Percentiles rank a stretch among this genome's conserved stretches.
phyloP scores from a whole-genome alignment of 2,113 vertebrate species.

The Neoarius graeffei region DNA sequence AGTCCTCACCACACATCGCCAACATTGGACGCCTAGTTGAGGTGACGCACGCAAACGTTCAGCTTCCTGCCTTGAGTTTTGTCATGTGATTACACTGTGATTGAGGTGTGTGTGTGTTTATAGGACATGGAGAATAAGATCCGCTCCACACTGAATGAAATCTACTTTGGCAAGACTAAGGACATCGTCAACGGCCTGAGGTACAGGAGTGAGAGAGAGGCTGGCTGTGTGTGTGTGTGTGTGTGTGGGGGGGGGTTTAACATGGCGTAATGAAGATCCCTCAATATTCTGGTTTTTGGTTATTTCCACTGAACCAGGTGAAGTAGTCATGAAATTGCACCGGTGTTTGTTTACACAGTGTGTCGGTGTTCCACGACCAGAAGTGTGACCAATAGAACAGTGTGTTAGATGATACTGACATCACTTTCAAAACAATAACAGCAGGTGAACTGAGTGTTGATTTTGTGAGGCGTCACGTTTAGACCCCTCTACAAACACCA shows the following conservation, averaged over 20 bases:
- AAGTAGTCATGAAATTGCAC: no score
- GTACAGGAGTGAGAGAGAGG: constrained; percentile 66
- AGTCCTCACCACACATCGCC: constrained; percentile 95
- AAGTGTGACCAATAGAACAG: no score
- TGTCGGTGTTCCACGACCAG: no score
- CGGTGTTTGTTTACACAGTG: no score
- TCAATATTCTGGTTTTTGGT: no score
- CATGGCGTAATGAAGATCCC: no score
- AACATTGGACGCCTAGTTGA: constrained; percentile 97
- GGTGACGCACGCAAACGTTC: constrained; percentile 70
- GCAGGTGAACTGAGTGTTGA: no score
- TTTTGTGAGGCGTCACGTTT: no score
- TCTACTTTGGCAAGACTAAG: constrained; percentile 99
- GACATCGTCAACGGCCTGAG: constrained; percentile 98
- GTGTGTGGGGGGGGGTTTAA: background rate
- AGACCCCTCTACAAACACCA: no score
- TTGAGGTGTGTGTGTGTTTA: constrained; percentile 5
- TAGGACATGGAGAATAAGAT: constrained; percentile 99
- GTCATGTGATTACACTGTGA: background rate
- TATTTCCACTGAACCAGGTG: no score
- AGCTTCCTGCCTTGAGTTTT: background rate
- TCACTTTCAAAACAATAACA: no score
- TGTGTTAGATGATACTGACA: no score
- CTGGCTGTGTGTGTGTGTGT: background rate
- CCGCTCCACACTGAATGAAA: constrained; percentile 98